These are phyloP conservation scores for Epiblema foenella DNA, from an alignment of 2,888 invertebrate species.

Conservation along the genomic window DNA sequence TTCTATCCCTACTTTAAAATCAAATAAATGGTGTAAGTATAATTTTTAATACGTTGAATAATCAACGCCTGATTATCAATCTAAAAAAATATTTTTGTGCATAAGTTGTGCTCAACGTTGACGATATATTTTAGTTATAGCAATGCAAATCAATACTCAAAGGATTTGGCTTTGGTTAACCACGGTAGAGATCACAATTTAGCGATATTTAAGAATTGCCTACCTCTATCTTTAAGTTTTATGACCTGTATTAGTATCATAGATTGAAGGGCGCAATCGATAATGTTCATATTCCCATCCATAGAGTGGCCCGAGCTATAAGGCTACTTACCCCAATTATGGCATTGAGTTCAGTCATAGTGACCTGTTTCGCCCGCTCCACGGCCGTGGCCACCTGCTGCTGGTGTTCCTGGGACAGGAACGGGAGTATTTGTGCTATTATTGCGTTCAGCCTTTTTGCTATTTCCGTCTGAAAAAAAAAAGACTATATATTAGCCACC, in stretches of 20 bases:
- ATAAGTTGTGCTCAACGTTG: too few relatives aligned
- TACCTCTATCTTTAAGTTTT: too few relatives aligned
- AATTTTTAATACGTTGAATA: neutral
- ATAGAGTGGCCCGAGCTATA: neutral
- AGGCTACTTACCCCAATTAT: conserved; percentile 93
- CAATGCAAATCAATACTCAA: neutral
- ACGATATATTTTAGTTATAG: too few relatives aligned
- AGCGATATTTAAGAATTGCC: too few relatives aligned
- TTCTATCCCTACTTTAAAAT: neutral
- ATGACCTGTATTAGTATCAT: too few relatives aligned
- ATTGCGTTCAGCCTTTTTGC: conserved; percentile 97
- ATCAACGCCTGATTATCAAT: too few relatives aligned
- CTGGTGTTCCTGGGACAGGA: conserved; percentile 95
- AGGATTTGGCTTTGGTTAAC: neutral
- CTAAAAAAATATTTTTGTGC: too few relatives aligned
- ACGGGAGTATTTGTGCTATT: conserved; percentile 96
- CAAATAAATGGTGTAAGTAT: neutral
- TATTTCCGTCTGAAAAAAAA: conserved; percentile 94
- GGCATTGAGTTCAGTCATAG: conserved; percentile 96
- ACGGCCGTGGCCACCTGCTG: conserved; percentile 97
- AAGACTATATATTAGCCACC: conserved; percentile 43
- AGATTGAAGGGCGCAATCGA: too few relatives aligned
- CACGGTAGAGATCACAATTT: too few relatives aligned
- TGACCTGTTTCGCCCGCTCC: conserved; percentile 97
- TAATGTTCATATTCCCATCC: too few relatives aligned